Percentiles rank a stretch among this genome's conserved stretches.
phyloP scores from a whole-genome alignment of 2,797 vertebrate genomes.

The Onychomys arenicola region DNA sequence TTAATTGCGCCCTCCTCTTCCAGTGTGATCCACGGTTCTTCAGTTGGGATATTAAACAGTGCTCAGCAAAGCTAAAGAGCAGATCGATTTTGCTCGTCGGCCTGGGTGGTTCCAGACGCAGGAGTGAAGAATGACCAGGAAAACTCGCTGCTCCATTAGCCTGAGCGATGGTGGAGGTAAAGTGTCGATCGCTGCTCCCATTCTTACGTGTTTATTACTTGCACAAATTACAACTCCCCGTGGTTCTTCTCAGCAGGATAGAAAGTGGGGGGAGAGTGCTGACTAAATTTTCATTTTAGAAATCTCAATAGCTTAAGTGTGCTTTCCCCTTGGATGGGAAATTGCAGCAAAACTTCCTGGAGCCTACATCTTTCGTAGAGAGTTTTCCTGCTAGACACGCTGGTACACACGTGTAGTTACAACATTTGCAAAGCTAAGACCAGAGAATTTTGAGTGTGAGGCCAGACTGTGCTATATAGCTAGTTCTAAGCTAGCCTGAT shows the following conservation, averaged over 20 bases:
- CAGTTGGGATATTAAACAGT: slow-evolving; percentile 3
- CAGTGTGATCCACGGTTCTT: slow-evolving; percentile 20
- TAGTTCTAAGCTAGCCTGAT: background rate
- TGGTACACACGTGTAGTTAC: background rate
- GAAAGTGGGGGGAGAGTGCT: slow-evolving; percentile 6
- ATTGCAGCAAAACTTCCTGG: slow-evolving; percentile 34
- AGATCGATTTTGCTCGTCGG: background rate
- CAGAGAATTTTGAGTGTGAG: background rate
- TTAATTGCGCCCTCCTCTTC: slow-evolving; percentile 26
- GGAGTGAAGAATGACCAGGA: background rate
- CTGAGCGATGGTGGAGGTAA: background rate
- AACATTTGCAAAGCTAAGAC: background rate
- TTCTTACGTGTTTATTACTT: slow-evolving; percentile 46
- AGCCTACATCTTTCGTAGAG: slow-evolving; percentile 22
- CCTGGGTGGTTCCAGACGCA: background rate
- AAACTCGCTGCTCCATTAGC: slow-evolving; percentile 15
- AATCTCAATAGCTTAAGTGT: background rate
- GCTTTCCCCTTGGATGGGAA: background rate
- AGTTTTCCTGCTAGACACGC: background rate
- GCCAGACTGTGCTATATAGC: no score
- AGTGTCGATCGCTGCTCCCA: background rate
- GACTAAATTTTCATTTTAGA: slow-evolving; percentile 65
- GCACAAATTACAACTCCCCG: slow-evolving; percentile 47
- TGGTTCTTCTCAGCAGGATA: background rate
- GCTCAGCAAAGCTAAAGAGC: slow-evolving; percentile 29